Evolutionary conservation across 2,888 invertebrate genomes (phyloP), one percentile per base, ranked within the genome.

Genomic region (Melieria crassipennis): DNA sequence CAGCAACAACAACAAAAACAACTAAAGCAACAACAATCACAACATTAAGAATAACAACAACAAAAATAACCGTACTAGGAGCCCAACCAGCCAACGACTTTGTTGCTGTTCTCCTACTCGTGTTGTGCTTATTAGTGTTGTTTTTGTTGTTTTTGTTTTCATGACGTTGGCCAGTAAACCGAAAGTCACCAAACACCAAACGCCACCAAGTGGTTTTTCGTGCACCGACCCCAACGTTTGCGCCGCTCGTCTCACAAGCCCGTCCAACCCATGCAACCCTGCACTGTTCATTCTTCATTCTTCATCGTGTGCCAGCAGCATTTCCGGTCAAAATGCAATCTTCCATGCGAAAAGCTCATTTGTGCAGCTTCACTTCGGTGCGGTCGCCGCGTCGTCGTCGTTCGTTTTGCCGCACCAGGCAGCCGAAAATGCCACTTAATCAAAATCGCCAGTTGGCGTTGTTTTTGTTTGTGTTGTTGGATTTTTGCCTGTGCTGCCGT

Each of bases 341-440:
- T 71, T 67, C 71, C 67, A 67, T 71, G 71, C 58, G 63, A 63
- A 61, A 62, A 71, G 56, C 71, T 71, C 67, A 71, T 71, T 71
- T 71, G 71, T 71, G 16, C 63, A 47, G 9, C 42, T 60, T 65
- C 47, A 43, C 52, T 65, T 55, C 13, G 42, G 30, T 69, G 43
- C 69, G 58, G 45, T 55, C 45, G 56, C 65, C 42, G 16, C 48
- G 30, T 30, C 30, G 9, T 16, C 16, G 30, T 50, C 10, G 2
- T 50, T 10, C 30, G 30, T 13, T 0, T 16, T 43, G 13, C 30
- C 30, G 30, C 30, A 30, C 30, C 16, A 30, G 30, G 47, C 47
- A 64, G 55, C 64, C 45, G 47, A 56, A 66, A 70, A 58, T 64
- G 43, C 50, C 67, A 73, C 70, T 73, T 70, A 73, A 73, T 73